These are phyloP conservation scores for Zophobas morio DNA, from an alignment of 1,140 invertebrate genomes.

Conservation along the genomic window DNA sequence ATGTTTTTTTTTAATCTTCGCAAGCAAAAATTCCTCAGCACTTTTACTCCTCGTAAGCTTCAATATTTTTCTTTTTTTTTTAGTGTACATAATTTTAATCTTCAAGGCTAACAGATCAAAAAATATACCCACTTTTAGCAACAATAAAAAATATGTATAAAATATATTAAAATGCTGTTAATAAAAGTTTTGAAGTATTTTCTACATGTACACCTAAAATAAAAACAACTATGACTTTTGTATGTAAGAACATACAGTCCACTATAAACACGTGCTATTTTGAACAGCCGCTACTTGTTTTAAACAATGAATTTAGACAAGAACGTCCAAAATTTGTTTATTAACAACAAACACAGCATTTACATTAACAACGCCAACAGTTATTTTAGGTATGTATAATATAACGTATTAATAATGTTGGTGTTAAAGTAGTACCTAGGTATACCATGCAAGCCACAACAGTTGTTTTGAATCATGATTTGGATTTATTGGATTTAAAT, in stretches of 20 bases:
- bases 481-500: not conserved
- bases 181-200: too few relatives aligned
- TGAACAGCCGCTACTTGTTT: not conserved
- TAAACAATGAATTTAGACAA: not conserved
- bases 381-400: not conserved
- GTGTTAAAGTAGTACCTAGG: slow-evolving; percentile 25
- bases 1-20: too few relatives aligned
- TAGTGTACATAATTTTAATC: not conserved
- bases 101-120: too few relatives aligned
- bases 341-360: slow-evolving; percentile 38
- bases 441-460: slow-evolving; percentile 2
- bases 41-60: not conserved
- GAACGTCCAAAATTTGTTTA: slow-evolving; percentile 1
- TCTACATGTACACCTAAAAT: too few relatives aligned
- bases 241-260: too few relatives aligned
- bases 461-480: not conserved
- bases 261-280: not conserved
- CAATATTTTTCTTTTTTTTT: not conserved
- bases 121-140: too few relatives aligned
- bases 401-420: slow-evolving; percentile 18
- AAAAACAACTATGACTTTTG: too few relatives aligned
- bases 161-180: too few relatives aligned
- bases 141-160: too few relatives aligned
- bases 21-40: not conserved
- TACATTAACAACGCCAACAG: slow-evolving; percentile 27